These are phyloP conservation scores for Ariolimax columbianus DNA, from an alignment of 2,888 invertebrate species.

Conservation along the genomic window DNA sequence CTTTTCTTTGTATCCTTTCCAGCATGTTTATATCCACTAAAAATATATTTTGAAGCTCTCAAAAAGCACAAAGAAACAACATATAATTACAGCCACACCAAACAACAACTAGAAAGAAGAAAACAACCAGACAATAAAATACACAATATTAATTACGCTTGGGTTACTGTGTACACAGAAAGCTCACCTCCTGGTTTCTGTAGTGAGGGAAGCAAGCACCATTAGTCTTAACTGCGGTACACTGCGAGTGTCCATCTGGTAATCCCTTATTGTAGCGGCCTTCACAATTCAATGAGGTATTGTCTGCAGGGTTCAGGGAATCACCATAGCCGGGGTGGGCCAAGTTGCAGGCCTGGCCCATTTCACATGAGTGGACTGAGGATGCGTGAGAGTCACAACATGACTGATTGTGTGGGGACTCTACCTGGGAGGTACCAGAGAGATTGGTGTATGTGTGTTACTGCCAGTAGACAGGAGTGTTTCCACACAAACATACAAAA, in stretches of 20 bases:
- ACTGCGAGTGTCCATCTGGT: not conserved
- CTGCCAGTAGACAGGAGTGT: too few relatives aligned
- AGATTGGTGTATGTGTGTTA: too few relatives aligned
- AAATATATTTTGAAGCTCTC: too few relatives aligned
- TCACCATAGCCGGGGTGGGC: slow-evolving; percentile 27
- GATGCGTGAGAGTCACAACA: slow-evolving; percentile 24
- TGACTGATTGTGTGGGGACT: slow-evolving; percentile 46
- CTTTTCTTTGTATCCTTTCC: too few relatives aligned
- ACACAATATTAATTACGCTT: not conserved
- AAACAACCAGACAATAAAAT: not conserved
- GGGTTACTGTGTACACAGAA: not conserved
- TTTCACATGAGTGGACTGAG: slow-evolving; percentile 35
- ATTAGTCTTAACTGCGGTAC: slow-evolving; percentile 13
- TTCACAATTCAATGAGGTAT: slow-evolving; percentile 7
- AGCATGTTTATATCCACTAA: too few relatives aligned
- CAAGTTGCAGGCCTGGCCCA: slow-evolving; percentile 9
- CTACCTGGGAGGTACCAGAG: too few relatives aligned
- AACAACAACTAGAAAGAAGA: not conserved
- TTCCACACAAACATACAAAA: too few relatives aligned
- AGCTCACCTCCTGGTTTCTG: slow-evolving; percentile 34
- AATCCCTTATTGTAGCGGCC: not conserved
- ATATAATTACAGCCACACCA: too few relatives aligned
- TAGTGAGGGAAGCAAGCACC: slow-evolving; percentile 49
- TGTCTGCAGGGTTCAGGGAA: slow-evolving; percentile 41
- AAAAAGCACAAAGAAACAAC: too few relatives aligned